A percentile compares a stretch with the other conserved stretches of the same genome.
Conservation (phyloP, 2,113 vertebrate genomes). For the Myxocyprinus asiaticus region DNA sequence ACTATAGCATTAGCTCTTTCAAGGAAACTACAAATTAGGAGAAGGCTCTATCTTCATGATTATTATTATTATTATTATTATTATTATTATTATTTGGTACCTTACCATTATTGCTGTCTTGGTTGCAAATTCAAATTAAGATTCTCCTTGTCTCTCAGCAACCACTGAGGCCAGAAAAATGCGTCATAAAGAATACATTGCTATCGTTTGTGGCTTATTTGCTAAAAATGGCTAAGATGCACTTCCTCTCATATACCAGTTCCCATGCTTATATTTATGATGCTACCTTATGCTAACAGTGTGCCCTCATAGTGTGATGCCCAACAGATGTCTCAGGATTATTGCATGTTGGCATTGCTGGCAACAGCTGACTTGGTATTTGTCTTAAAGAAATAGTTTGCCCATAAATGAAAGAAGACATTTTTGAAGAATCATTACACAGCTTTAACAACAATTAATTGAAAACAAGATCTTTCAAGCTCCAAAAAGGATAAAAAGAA, state of each 20-base stretch:
- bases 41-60: conserved; percentile 70
- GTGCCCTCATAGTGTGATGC: conserved; percentile 13
- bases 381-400: neutral
- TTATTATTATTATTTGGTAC: too few species aligned
- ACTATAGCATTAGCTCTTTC: conserved; percentile 73
- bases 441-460: too few species aligned
- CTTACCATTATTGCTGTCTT: conserved; percentile 76
- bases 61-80: too few species aligned
- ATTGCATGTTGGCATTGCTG: conserved; percentile 14
- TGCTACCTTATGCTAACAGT: conserved; percentile 57
- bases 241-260: conserved; percentile 56
- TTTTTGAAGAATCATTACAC: too few species aligned
- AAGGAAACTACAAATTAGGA: conserved; percentile 69
- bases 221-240: conserved; percentile 67
- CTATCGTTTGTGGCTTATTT: conserved; percentile 71
- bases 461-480: too few species aligned
- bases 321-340: conserved; percentile 29
- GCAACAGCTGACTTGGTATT: neutral
- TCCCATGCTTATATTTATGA: conserved; percentile 57
- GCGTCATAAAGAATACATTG: conserved; percentile 69
- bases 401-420: neutral
- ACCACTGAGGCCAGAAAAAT: conserved; percentile 72
- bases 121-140: conserved; percentile 67
- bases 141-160: conserved; percentile 69
- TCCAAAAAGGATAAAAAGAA: too few species aligned